phyloP scores from a whole-genome alignment of 2,113 vertebrate species.

The Lutjanus erythropterus region DNA sequence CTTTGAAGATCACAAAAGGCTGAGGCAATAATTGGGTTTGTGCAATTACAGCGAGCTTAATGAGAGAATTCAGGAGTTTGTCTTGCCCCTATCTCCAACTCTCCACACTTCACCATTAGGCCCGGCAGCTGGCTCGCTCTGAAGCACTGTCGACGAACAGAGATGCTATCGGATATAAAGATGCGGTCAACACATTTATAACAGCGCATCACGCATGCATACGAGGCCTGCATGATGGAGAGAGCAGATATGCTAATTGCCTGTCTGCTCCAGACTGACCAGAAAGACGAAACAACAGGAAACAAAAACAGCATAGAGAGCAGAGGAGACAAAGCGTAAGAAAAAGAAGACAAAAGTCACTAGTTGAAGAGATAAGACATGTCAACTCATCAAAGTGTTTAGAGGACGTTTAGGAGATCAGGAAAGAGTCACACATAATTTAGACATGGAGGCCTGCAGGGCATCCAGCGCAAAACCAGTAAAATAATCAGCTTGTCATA shows the following conservation, averaged over 20 bases:
- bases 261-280: slow-evolving; percentile 26
- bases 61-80: slow-evolving; percentile 82
- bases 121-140: slow-evolving; percentile 57
- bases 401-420: slow-evolving; percentile 35
- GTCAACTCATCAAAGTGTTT: slow-evolving; percentile 26
- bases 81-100: slow-evolving; percentile 77
- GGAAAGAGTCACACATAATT: background rate
- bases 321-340: slow-evolving; percentile 3
- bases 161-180: slow-evolving; percentile 49
- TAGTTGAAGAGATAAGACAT: slow-evolving; percentile 33
- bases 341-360: slow-evolving; percentile 4
- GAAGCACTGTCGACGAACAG: slow-evolving; percentile 19
- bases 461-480: background rate
- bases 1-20: slow-evolving; percentile 88
- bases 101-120: slow-evolving; percentile 68
- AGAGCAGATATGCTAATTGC: slow-evolving; percentile 64
- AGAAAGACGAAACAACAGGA: slow-evolving; percentile 22
- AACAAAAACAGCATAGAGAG: slow-evolving; percentile 12
- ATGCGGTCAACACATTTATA: slow-evolving; percentile 32
- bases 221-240: slow-evolving; percentile 39
- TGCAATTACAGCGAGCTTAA: slow-evolving; percentile 85
- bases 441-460: background rate
- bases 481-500: background rate
- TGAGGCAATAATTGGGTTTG: slow-evolving; percentile 87
- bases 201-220: slow-evolving; percentile 2